Conservation (phyloP, 2,797 vertebrate species). For the Knipowitschia caucasica region DNA sequence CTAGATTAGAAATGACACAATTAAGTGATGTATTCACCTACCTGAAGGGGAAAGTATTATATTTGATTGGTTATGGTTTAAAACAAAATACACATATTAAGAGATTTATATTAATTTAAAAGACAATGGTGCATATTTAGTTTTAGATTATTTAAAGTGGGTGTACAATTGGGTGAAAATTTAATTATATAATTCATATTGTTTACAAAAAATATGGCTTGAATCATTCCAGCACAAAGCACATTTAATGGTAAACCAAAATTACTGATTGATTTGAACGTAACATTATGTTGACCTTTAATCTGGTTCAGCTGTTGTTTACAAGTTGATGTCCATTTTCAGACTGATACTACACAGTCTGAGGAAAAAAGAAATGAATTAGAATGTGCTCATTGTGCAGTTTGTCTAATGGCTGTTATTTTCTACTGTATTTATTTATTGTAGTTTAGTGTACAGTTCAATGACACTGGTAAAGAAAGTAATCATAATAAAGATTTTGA, state of each 20-base stretch:
- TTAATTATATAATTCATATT: conserved; percentile 7
- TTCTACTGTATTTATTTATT: conserved; percentile 66
- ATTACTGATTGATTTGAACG: not conserved
- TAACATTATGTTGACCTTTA: conserved; percentile 19
- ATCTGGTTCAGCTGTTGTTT: conserved; percentile 22
- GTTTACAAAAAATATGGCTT: conserved; percentile 32
- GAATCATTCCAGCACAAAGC: conserved; percentile 32
- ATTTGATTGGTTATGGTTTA: conserved; percentile 36
- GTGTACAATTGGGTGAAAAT: conserved; percentile 8
- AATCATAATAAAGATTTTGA: conserved; percentile 71
- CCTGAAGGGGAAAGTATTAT: conserved; percentile 42
- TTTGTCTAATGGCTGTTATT: conserved; percentile 58
- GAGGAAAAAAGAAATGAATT: conserved; percentile 25
- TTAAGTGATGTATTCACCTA: conserved; percentile 56
- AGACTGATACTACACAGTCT: conserved; percentile 33
- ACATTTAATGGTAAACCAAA: conserved; percentile 26
- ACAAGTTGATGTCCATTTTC: conserved; percentile 42
- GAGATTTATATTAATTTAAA: not conserved
- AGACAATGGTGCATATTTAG: not conserved
- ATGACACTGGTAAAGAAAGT: conserved; percentile 62
- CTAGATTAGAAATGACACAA: conserved; percentile 63
- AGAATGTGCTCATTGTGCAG: conserved; percentile 47
- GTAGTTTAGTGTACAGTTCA: conserved; percentile 74
- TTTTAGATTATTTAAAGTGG: not conserved
- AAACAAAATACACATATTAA: conserved; percentile 6